These are phyloP conservation scores for Dichetophora obliterata DNA, from an alignment of 2,888 invertebrate genomes.

Conservation along the genomic window DNA sequence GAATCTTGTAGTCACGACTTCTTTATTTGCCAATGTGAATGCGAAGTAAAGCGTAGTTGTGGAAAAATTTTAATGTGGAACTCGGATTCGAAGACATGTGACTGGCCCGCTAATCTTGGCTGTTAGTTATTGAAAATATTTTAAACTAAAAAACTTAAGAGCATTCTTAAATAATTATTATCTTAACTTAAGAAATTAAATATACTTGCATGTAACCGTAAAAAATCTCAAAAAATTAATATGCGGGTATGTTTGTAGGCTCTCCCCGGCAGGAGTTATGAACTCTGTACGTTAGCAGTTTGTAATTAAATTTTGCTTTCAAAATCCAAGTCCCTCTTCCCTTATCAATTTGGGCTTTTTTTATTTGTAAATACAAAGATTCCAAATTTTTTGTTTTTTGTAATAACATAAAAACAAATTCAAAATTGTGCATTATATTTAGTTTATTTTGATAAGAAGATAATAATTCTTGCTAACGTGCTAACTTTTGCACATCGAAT, in stretches of 20 bases:
- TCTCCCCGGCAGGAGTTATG: neutral
- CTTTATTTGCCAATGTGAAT: slow-evolving; percentile 60
- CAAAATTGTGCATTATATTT: too few species aligned
- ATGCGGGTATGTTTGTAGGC: neutral
- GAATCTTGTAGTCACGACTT: slow-evolving; percentile 48
- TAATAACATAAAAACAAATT: too few species aligned
- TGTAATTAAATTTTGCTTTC: neutral
- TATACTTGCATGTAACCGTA: neutral
- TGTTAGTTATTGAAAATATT: slow-evolving; percentile 44
- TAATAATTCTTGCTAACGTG: too few species aligned
- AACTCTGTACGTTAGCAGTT: neutral
- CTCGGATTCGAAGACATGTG: slow-evolving; percentile 44
- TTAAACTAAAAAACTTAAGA: too few species aligned
- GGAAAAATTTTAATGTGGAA: slow-evolving; percentile 51
- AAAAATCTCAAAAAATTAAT: neutral
- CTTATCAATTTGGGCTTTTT: too few species aligned
- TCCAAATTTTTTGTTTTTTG: too few species aligned
- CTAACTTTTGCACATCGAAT: too few species aligned
- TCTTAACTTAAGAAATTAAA: neutral
- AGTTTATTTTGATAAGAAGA: too few species aligned
- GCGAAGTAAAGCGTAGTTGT: slow-evolving; percentile 55
- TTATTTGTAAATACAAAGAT: too few species aligned
- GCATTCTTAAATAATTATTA: neutral
- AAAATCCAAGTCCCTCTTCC: too few species aligned
- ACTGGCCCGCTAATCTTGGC: slow-evolving; percentile 53